Evolutionary conservation across 2,888 invertebrate genomes (phyloP), one percentile per base, ranked within the genome.

Genomic region (Ichneumoninae sp.): DNA sequence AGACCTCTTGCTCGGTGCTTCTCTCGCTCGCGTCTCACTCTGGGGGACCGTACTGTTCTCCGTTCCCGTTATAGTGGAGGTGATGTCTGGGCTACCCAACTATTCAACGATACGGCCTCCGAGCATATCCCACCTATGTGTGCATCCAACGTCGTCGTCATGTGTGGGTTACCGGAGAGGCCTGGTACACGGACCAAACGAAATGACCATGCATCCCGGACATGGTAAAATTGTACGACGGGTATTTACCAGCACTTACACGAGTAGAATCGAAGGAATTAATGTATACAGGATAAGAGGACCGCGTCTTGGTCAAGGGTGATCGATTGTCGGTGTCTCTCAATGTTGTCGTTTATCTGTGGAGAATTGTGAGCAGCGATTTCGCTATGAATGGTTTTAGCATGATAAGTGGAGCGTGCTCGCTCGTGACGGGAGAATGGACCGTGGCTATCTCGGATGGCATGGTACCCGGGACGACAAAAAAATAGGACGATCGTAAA

Each of bases 161-260:
- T 40, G 60, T 73, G 30, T 60, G 57, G 26, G 60, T 60, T 40
- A 19, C 40, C n/a, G 40, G 3, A 10, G 36, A 40, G 10, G 47
- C 77, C 69, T 47, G 77, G 54, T 57, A 75, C 50, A 79, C 79
- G 54, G 36, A 77, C 81, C 68, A 73, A 83, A 80, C 73, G 68
- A 76, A 83, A 82, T 80, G 85, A 85, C 79, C 82, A 57, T 77
- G 73, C 80, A 80, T 85, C 73, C 76, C 68, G 66, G 75, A 79
- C 73, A 79, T 74, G 52, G 73, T 76, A 66, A 44, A 65, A 83
- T 81, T 16, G 78, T 81, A 74, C 52, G 54, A 79, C 69, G 66
- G 52, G 57, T 73, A 85, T 85, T 85, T 82, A 82, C 82, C 73
- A 76, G 71, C 77, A 54, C 79, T 82, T 85, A 80, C 82, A 85